These are phyloP conservation scores for Pteronura brasiliensis DNA, from an alignment of 2,113 vertebrate genomes.

Conservation along the genomic window DNA sequence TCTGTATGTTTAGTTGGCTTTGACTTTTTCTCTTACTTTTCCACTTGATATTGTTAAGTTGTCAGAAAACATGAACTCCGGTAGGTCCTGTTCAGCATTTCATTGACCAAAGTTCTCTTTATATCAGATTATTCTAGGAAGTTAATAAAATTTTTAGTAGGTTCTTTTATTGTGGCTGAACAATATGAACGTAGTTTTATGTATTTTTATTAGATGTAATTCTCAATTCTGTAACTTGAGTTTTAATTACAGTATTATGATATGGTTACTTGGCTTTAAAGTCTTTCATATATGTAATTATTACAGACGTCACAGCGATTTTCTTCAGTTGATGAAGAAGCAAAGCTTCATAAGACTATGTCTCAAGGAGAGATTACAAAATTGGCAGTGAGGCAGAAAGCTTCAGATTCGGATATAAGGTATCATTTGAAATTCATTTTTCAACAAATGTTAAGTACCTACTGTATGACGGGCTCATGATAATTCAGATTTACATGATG, in stretches of 20 bases:
- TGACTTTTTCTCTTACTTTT: constrained; percentile 34
- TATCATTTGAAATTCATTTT: constrained; percentile 75
- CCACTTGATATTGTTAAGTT: background rate
- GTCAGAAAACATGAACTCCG: background rate
- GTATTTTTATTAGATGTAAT: constrained; percentile 14
- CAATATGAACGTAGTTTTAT: constrained; percentile 26
- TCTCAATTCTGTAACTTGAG: background rate
- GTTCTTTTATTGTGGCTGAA: background rate
- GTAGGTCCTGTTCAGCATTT: background rate
- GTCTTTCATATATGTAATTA: constrained; percentile 37
- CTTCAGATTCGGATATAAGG: constrained; percentile 89
- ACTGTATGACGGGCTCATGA: background rate
- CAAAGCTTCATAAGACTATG: constrained; percentile 91
- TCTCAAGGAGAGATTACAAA: constrained; percentile 94
- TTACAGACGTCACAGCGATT: constrained; percentile 87
- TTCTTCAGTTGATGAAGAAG: constrained; percentile 81
- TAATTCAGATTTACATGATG: background rate
- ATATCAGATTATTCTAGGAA: background rate
- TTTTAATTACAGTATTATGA: background rate
- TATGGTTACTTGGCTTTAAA: constrained; percentile 56
- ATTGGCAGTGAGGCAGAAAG: constrained; percentile 84
- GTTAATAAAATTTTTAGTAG: background rate
- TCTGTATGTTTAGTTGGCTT: constrained; percentile 27
- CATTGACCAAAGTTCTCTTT: background rate
- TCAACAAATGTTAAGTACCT: constrained; percentile 6